A percentile compares a stretch with the other conserved stretches of the same genome.
Evolutionary conservation across 2,888 invertebrate species (phyloP).

Genomic region (Copidosoma aretas): DNA sequence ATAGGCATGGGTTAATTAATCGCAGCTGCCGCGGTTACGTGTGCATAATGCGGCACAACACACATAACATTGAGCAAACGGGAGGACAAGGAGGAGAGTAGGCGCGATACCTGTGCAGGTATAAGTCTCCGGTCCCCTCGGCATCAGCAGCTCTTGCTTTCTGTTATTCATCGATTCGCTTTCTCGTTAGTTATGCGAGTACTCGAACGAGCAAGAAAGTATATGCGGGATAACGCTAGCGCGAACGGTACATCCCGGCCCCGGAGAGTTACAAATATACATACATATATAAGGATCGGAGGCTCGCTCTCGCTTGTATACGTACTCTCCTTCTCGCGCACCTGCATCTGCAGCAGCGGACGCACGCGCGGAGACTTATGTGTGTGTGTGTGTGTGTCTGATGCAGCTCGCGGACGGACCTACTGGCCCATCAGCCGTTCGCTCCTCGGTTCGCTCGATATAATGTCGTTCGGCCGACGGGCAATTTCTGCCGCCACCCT

Average conservation of each 20-base stretch:
- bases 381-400: no score
- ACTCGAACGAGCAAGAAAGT: conserved; percentile 40
- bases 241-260: conserved; percentile 54
- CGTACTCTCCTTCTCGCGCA: background rate
- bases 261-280: conserved; percentile 60
- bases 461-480: conserved; percentile 51
- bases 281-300: no score
- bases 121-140: background rate
- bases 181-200: conserved; percentile 43
- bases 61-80: no score
- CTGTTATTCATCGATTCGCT: conserved; percentile 43
- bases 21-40: no score
- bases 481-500: background rate
- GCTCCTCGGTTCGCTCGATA: conserved; percentile 51
- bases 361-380: no score
- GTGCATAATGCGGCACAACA: no score
- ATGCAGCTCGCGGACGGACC: conserved; percentile 50
- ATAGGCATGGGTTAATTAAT: no score
- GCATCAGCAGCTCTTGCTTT: conserved; percentile 32
- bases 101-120: no score
- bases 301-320: conserved; percentile 16
- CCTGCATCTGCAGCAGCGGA: conserved; percentile 29
- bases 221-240: conserved; percentile 55
- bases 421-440: conserved; percentile 55
- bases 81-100: no score